A percentile compares a stretch with the other conserved stretches of the same genome.
These are phyloP conservation scores for Rhinopomastus cyanomelas DNA, from an alignment of 2,113 vertebrate genomes.

Conservation along the genomic window DNA sequence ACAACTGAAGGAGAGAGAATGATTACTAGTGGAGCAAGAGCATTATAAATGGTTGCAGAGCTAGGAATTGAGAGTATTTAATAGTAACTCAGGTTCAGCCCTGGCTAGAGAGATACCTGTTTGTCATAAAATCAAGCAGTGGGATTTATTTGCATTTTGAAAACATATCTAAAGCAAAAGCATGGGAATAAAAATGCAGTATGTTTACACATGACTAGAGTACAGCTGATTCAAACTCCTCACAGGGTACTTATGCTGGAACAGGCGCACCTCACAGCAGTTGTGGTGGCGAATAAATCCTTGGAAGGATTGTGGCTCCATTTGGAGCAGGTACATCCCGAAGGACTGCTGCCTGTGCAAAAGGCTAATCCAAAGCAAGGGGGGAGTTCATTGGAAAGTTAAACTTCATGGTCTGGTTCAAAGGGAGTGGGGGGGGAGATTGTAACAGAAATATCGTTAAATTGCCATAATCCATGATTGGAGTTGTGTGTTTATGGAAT, in stretches of 20 bases:
- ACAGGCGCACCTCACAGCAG: not conserved
- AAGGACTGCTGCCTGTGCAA: not conserved
- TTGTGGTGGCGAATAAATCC: not conserved
- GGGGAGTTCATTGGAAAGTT: not conserved
- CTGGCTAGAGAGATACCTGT: not conserved
- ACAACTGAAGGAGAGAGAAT: not conserved
- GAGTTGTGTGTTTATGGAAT: not conserved
- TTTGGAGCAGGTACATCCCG: not conserved
- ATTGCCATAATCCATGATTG: not conserved
- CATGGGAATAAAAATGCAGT: not conserved
- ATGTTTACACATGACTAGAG: not conserved
- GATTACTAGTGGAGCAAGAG: not conserved
- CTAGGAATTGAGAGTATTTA: not conserved
- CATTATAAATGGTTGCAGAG: not conserved
- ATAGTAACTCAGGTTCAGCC: not conserved
- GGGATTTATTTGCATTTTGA: not conserved
- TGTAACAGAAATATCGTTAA: not conserved
- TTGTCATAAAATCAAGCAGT: not conserved
- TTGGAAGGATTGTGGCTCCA: not conserved
- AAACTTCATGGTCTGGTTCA: not conserved
- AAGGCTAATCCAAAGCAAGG: not conserved
- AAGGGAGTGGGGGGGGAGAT: not conserved
- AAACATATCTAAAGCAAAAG: not conserved
- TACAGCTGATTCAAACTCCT: not conserved
- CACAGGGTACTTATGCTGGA: not conserved